Base-by-base conservation (phyloP, 2,888 invertebrate species). In the Nymphalis c-album region DNA sequence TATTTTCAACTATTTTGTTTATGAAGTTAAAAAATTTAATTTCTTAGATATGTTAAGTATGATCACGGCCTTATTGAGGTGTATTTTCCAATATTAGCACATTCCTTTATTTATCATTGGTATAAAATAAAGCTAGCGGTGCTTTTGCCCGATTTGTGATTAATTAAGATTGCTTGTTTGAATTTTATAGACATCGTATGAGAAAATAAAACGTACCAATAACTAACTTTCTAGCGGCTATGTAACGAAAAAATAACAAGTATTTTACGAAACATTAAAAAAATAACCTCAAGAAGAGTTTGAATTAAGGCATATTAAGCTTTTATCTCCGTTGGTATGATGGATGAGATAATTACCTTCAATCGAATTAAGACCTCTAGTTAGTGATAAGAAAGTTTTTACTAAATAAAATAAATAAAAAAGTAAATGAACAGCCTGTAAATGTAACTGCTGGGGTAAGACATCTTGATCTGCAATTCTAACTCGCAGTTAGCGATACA, bases 161-260 rank as follows among this genome's bases (percentile, higher is more conserved):
- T 70, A 50, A 62, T 64, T 64, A 45, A 60, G 51, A 70, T 63
- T 47, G 62, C 64, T 55, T 31, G 53, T 67, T 64, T 48, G 61
- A 26, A 40, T 40, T 40, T 31, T 17, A 48, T 48, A 48, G 40
- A 57, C 16, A 53, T 26, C 22, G 16, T 13, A 53, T 40, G 40
- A 40, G 10, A 18, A 57, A 57, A 57, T 40, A 57, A 57, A 40
- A 57, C 26, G 35, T 18, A 57, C 53, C 50, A 18, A 40, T 8
- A 40, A 13, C 7, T n/a, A 17, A 7, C 31, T 53, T 55, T 55
- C 53, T 17, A 55, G 17, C 8, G 26, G n/a, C 17, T 31, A 31
- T 40, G 13, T 40, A 55, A 55, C 31, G 17, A 55, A n/a, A 7
- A 6, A 26, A 17, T 6, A 26, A 31, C n/a, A 22, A 22, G 6